A percentile compares a stretch with the other conserved stretches of the same genome.
phyloP scores from a whole-genome alignment of 2,888 invertebrate genomes.

The Synanthedon vespiformis region DNA sequence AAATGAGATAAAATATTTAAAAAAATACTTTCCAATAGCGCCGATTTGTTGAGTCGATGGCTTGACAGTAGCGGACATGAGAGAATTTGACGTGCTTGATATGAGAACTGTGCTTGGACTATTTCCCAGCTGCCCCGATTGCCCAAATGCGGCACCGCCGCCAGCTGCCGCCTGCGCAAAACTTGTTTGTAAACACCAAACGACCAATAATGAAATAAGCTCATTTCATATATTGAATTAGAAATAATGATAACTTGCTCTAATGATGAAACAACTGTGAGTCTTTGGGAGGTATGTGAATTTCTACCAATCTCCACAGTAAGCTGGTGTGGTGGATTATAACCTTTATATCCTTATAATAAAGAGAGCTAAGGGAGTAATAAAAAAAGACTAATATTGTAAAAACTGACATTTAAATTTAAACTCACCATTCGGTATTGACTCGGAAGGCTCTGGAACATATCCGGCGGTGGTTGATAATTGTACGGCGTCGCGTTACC shows the following conservation, averaged over 20 bases:
- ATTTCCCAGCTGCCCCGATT: slow-evolving; percentile 82
- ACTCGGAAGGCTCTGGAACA: slow-evolving; percentile 61
- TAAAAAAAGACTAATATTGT: neutral
- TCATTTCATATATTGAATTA: no score
- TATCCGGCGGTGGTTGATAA: slow-evolving; percentile 77
- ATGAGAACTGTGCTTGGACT: slow-evolving; percentile 91
- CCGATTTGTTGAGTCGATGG: slow-evolving; percentile 85
- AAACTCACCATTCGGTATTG: slow-evolving; percentile 58
- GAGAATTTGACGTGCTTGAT: slow-evolving; percentile 86
- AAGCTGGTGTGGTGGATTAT: no score
- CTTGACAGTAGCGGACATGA: slow-evolving; percentile 91
- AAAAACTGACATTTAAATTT: neutral
- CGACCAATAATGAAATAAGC: no score
- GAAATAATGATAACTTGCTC: no score
- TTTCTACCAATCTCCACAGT: no score
- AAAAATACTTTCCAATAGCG: slow-evolving; percentile 75
- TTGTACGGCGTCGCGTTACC: slow-evolving; percentile 79
- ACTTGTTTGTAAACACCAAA: no score
- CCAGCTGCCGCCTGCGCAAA: slow-evolving; percentile 53
- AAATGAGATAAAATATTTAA: slow-evolving; percentile 1
- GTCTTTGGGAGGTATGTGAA: no score
- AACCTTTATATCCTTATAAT: no score
- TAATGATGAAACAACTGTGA: no score
- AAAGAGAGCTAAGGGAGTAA: no score
- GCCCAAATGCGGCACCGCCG: slow-evolving; percentile 79